Conservation (phyloP, 2,888 invertebrate genomes). For the Antheraea assamensis region DNA sequence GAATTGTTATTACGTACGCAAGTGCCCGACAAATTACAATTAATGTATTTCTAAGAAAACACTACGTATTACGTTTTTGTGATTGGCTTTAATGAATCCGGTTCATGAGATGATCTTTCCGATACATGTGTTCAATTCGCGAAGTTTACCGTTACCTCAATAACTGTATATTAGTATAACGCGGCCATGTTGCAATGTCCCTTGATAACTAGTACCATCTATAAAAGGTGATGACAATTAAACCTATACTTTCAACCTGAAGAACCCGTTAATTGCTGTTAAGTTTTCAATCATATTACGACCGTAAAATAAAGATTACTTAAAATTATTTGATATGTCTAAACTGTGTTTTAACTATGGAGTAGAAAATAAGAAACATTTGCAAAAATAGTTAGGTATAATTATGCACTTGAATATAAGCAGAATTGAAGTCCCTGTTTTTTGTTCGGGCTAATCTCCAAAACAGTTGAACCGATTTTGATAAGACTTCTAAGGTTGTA, state of each 20-base stretch:
- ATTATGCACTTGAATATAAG: no score
- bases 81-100: slow-evolving; percentile 18
- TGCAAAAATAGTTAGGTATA: no score
- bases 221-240: slow-evolving; percentile 9
- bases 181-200: slow-evolving; percentile 51
- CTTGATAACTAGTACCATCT: slow-evolving; percentile 29
- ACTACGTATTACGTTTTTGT: slow-evolving; percentile 19
- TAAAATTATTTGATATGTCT: no score
- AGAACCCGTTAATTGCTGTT: neutral
- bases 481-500: no score
- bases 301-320: no score
- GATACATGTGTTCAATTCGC: slow-evolving; percentile 27
- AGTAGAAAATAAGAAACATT: no score
- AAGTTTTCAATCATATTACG: neutral
- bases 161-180: slow-evolving; percentile 56
- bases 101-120: slow-evolving; percentile 28
- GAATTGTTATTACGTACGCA: neutral
- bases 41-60: slow-evolving; percentile 10
- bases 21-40: neutral
- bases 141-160: slow-evolving; percentile 52
- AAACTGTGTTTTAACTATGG: neutral
- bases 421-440: no score
- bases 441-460: no score
- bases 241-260: neutral
- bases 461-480: no score